Percentiles rank a stretch among this genome's conserved stretches.
Conservation (phyloP, 1,140 invertebrate genomes). For the Drosophila grimshawi region DNA sequence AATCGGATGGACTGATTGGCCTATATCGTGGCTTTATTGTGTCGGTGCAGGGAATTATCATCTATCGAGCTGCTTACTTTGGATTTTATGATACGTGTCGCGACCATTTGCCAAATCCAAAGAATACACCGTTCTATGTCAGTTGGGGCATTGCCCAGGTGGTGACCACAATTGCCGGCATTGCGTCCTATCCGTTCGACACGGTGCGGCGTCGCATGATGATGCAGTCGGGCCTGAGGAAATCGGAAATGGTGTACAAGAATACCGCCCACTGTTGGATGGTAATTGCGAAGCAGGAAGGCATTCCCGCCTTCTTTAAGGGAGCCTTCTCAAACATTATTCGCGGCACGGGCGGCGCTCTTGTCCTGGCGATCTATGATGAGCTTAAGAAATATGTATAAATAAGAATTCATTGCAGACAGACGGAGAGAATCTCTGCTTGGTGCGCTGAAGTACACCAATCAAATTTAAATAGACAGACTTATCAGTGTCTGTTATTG, state of each 20-base stretch:
- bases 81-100: constrained; percentile 92
- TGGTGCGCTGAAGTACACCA: not conserved
- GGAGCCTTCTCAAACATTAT: constrained; percentile 92
- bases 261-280: constrained; percentile 91
- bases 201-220: constrained; percentile 96
- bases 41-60: constrained; percentile 95
- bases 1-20: constrained; percentile 92
- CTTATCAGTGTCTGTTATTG: too few species aligned
- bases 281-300: constrained; percentile 90
- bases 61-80: constrained; percentile 96
- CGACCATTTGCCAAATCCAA: constrained; percentile 92
- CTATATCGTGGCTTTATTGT: constrained; percentile 96
- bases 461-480: too few species aligned
- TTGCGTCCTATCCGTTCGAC: constrained; percentile 96
- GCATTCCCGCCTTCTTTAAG: constrained; percentile 91
- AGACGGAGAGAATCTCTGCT: too few species aligned
- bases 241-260: constrained; percentile 91
- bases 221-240: constrained; percentile 93
- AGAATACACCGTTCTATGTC: constrained; percentile 89
- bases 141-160: constrained; percentile 85
- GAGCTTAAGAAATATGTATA: constrained; percentile 87
- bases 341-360: constrained; percentile 91
- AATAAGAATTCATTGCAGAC: not conserved
- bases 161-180: constrained; percentile 93
- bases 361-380: constrained; percentile 92